A percentile compares a stretch with the other conserved stretches of the same genome.
phyloP scores from a whole-genome alignment of 2,888 invertebrate genomes.

The Scaeva pyrastri region DNA sequence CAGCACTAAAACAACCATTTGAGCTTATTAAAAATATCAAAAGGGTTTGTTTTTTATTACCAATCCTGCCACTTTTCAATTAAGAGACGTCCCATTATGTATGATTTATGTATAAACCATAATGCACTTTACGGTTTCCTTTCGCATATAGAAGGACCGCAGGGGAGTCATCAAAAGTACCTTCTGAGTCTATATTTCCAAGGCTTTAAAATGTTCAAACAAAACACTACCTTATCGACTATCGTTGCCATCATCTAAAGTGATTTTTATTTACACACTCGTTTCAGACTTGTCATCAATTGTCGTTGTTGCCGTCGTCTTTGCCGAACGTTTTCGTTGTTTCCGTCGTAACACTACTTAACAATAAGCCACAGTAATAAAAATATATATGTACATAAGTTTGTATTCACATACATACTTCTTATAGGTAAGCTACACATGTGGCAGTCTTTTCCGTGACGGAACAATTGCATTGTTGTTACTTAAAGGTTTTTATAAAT shows the following conservation, averaged over 20 bases:
- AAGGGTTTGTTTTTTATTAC: not conserved
- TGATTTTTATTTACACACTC: constrained; percentile 44
- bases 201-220: not conserved
- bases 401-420: not conserved
- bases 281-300: constrained; percentile 9
- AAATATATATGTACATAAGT: not conserved
- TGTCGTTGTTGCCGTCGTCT: not conserved
- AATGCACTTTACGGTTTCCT: constrained; percentile 26
- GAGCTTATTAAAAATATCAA: constrained; percentile 5
- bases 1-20: not conserved
- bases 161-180: not conserved
- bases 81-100: not conserved
- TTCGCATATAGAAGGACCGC: not conserved
- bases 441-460: constrained; percentile 12
- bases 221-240: constrained; percentile 8
- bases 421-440: not conserved
- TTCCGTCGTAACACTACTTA: not conserved
- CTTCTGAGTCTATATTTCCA: too few relatives aligned
- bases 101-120: constrained; percentile 18
- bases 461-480: constrained; percentile 13
- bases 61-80: constrained; percentile 40
- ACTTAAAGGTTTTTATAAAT: constrained; percentile 16
- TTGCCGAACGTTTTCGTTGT: too few relatives aligned
- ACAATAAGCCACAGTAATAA: constrained; percentile 17
- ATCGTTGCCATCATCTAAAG: constrained; percentile 37